Conservation (phyloP, 2,113 vertebrate species). For the Lophochroa leadbeateri region DNA sequence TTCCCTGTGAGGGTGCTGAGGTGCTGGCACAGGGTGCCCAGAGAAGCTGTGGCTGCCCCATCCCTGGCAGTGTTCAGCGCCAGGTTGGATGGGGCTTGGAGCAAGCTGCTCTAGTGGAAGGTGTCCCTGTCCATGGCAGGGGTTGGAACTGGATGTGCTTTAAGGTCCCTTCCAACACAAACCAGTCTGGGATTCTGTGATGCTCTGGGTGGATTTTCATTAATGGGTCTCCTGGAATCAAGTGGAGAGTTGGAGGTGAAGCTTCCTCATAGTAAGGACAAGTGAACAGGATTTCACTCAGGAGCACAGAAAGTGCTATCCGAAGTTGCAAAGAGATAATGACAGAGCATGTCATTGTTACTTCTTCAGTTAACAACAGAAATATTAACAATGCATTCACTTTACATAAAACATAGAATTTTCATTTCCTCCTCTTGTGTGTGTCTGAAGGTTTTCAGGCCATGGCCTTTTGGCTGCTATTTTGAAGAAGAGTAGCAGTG, state of each 20-base stretch:
- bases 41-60: no score
- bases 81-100: neutral
- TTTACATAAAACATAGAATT: neutral
- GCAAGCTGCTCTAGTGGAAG: neutral
- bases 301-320: neutral
- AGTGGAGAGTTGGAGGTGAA: accelerated
- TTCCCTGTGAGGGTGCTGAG: no score
- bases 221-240: neutral
- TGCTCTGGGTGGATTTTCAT: neutral
- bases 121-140: neutral
- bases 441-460: neutral
- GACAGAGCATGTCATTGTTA: neutral
- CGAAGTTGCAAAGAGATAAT: neutral
- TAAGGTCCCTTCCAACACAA: neutral
- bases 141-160: neutral
- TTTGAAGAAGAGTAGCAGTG: neutral
- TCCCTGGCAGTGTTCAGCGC: neutral
- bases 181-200: neutral
- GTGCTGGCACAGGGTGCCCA: no score
- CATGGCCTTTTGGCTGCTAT: neutral
- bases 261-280: neutral
- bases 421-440: neutral
- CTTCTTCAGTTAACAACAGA: neutral
- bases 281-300: neutral
- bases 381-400: neutral